These are phyloP conservation scores for Agrilus cyanescens DNA, from an alignment of 2,888 invertebrate genomes.

Conservation along the genomic window DNA sequence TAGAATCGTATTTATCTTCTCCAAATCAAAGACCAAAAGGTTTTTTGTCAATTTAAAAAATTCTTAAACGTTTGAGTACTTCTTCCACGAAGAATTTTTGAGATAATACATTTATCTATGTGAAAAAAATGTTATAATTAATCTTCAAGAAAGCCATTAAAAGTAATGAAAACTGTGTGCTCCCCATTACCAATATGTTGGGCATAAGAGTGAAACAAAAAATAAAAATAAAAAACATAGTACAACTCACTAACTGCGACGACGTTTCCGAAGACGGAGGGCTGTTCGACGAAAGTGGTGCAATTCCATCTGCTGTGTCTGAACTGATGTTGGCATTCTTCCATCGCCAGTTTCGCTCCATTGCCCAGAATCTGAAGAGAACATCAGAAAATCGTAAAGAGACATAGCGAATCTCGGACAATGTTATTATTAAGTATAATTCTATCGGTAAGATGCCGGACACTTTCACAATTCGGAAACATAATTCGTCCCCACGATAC, in stretches of 20 bases:
- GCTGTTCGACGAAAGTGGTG: slow-evolving; percentile 59
- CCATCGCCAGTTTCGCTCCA: slow-evolving; percentile 74
- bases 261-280: slow-evolving; percentile 72
- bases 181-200: background rate
- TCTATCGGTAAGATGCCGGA: background rate
- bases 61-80: too few species aligned
- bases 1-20: too few species aligned
- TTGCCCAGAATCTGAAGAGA: slow-evolving; percentile 59
- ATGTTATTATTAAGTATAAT: too few species aligned
- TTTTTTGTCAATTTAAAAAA: too few species aligned
- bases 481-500: too few species aligned
- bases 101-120: too few species aligned
- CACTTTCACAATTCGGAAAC: too few species aligned
- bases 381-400: background rate
- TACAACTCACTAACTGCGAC: slow-evolving; percentile 64
- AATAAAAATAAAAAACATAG: too few species aligned
- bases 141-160: background rate
- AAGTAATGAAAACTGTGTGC: background rate
- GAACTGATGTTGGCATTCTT: slow-evolving; percentile 86
- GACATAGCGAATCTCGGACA: slow-evolving; percentile 1
- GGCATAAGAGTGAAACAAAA: background rate
- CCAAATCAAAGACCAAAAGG: too few species aligned
- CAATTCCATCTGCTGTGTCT: slow-evolving; percentile 83
- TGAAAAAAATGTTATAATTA: too few species aligned
- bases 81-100: too few species aligned